Evolutionary conservation across 2,888 invertebrate genomes (phyloP), one percentile per base, ranked within the genome.

Genomic region (Mellilla xanthometata): DNA sequence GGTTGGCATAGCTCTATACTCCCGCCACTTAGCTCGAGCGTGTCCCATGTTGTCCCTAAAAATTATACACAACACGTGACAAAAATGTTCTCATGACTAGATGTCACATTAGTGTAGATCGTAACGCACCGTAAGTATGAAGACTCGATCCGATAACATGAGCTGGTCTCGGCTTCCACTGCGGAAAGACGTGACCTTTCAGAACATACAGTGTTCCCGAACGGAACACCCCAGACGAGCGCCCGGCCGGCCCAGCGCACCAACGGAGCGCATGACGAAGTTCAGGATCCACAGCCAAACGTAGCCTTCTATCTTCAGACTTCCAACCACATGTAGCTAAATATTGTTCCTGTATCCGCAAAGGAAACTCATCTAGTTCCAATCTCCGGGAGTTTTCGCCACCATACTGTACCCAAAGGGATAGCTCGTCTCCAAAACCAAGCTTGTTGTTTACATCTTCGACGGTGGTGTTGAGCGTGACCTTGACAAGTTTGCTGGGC

Each of bases 111-210:
- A 15, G 10, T 2, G 3, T 2, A 9, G 2, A 2, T n/a, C n/a
- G 11, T 32, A 39, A 49, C 52, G 27, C 28, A 87, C 88, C 92
- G 68, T 90, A 92, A 49, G 93, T 89, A 67, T 92, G 89, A 44
- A 93, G 80, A 54, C 91, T 84, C 23, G 92, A 91, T 53, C 92
- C 93, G 62, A 92, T 84, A 44, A 93, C 80, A 55, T 92, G 90
- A 23, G 93, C 85, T 19, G 90, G 86, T 54, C 93, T 84, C 39
- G 91, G 86, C 68, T 92, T 92, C 93, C 93, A 93, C 68, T 93
- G 93, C 26, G 93, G 93, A 58, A 93, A 92, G 33, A 93, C 93
- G 55, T 93, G 90, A 31, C 93, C 93, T 72, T 93, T 93, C 35
- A 93, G 75, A 31, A 93, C 89, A 56, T 92, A 82, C 31, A 92